These are phyloP conservation scores for Lepidochitona cinerea DNA, from an alignment of 2,888 invertebrate species.

Conservation along the genomic window DNA sequence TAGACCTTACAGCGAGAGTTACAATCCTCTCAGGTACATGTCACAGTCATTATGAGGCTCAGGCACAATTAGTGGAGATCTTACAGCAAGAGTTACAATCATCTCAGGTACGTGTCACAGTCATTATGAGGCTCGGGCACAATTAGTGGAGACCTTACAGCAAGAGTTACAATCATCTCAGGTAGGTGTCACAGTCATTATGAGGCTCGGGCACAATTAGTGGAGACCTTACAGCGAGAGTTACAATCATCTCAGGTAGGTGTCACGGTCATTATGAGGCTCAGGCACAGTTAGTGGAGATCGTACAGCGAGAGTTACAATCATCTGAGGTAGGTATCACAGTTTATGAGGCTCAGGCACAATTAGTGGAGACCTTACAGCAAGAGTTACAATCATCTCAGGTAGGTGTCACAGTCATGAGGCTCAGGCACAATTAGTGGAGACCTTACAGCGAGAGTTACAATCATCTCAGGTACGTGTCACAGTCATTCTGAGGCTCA, in stretches of 20 bases:
- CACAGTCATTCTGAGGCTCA: constrained; percentile 79
- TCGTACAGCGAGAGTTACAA: constrained; percentile 76
- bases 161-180: neutral
- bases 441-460: constrained; percentile 68
- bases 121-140: neutral
- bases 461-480: constrained; percentile 77
- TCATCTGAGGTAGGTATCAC: constrained; percentile 73
- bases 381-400: neutral
- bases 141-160: neutral
- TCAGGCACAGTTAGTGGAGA: constrained; percentile 75
- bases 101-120: neutral
- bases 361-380: neutral
- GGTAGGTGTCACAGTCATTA: neutral
- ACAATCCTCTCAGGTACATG: neutral
- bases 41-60: neutral
- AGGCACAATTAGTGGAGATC: neutral
- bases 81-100: neutral
- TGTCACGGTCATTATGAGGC: constrained; percentile 78
- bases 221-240: constrained; percentile 53
- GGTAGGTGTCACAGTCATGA: neutral
- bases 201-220: neutral
- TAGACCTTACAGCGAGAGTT: neutral
- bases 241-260: constrained; percentile 77
- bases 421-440: neutral
- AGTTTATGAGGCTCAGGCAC: neutral